Percentiles rank a stretch among this genome's conserved stretches.
phyloP scores from a whole-genome alignment of 2,113 vertebrate species.

The Octodon degus region DNA sequence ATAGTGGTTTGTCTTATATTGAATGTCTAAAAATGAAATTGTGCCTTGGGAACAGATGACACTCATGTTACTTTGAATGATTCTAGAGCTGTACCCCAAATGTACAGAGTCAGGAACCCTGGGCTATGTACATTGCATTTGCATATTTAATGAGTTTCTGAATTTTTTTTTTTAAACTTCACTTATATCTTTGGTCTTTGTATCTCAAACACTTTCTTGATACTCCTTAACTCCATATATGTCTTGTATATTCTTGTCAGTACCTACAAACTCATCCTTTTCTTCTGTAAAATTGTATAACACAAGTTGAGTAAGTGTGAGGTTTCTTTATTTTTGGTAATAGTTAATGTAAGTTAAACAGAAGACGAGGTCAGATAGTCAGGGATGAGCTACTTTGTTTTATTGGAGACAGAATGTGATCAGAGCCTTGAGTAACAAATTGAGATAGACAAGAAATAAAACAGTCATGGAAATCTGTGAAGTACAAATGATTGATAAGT shows the following conservation, averaged over 20 bases:
- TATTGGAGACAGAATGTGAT: background rate
- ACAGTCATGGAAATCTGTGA: background rate
- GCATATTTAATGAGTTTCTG: slow-evolving; percentile 19
- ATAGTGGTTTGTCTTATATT: background rate
- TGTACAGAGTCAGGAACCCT: background rate
- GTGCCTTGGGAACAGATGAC: background rate
- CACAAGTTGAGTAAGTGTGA: background rate
- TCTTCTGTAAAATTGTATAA: background rate
- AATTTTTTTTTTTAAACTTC: background rate
- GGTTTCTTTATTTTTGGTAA: background rate
- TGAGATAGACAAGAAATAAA: background rate
- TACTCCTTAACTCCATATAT: background rate
- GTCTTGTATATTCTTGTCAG: background rate
- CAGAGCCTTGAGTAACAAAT: background rate
- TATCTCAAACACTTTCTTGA: background rate
- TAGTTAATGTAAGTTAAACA: background rate
- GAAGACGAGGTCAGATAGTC: background rate
- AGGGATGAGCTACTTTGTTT: background rate
- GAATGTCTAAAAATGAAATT: background rate
- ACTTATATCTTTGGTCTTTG: background rate
- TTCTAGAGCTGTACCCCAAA: background rate
- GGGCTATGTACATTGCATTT: background rate
- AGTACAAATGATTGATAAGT: background rate
- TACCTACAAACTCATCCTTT: background rate
- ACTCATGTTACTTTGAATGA: background rate